Evolutionary conservation across 2,888 invertebrate species (phyloP), one percentile per base, ranked within the genome.

Genomic region (Volucella zonaria): DNA sequence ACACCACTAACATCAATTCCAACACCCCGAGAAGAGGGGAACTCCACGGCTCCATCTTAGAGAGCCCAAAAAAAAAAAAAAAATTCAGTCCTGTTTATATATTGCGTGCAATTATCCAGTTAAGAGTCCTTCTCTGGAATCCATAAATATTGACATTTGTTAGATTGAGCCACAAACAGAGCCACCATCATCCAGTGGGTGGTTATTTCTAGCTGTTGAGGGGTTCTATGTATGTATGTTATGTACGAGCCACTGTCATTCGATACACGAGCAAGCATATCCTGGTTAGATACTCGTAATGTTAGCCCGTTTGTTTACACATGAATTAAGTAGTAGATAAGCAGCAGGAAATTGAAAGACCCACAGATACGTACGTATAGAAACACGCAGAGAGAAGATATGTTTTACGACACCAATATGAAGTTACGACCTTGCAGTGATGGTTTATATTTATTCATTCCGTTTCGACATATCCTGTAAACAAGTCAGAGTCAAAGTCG

Each of bases 81-180:
- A 31, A 31, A 0, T 31, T 31, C 6, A 40, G 43, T 43, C 70
- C 62, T 66, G 64, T 71, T 66, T 59, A 73, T 61, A 54, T 47
- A 66, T 52, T 64, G 78, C 68, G 51, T 64, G 71, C 85, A 76
- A 81, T 85, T 85, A 85, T 76, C 71, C 45, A 58, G 67, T 80
- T 73, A 76, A 81, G 71, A 71, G 75, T 80, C 80, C 71, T 81
- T 76, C 70, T 73, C 67, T 62, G 71, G 62, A 62, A 76, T 76
- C 75, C 73, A 80, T 80, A 85, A 85, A 85, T 85, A 85, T 85
- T 85, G 80, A 81, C 85, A 61, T 81, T 81, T 76, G 80, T 67
- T 81, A 81, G 85, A 76, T 76, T 71, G 85, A 85, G 71, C 67
- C 76, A 61, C 67, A 83, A 83, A 80, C 75, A 76, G 73, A 58